phyloP scores from a whole-genome alignment of 2,113 vertebrate species.

The Struthio camelus region DNA sequence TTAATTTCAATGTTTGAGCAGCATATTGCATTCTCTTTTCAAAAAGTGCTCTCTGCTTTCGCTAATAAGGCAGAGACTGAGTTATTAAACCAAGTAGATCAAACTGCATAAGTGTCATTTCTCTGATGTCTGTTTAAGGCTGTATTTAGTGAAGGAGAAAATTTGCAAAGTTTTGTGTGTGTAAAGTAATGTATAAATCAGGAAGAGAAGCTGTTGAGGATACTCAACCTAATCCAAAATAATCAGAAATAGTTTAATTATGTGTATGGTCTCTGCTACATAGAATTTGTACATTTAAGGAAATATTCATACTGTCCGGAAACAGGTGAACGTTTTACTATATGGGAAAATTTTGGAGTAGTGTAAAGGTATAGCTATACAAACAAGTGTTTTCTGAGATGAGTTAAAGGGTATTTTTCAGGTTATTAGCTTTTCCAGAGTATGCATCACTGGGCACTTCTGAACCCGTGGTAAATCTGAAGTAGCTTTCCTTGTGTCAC shows the following conservation, averaged over 20 bases:
- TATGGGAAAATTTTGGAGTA: not conserved
- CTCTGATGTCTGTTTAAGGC: not conserved
- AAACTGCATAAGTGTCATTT: not conserved
- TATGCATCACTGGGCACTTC: not conserved
- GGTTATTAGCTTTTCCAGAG: not conserved
- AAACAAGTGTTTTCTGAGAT: not conserved
- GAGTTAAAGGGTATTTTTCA: not conserved
- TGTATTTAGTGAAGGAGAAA: not conserved
- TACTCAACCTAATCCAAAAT: not conserved
- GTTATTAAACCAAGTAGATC: not conserved
- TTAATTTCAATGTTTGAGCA: not conserved
- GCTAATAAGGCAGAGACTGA: not conserved
- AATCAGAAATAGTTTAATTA: not conserved
- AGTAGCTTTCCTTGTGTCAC: not conserved
- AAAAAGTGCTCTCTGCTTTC: not conserved
- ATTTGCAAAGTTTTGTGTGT: not conserved
- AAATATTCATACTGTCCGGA: not conserved
- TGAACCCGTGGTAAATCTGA: not conserved
- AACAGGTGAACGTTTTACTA: not conserved
- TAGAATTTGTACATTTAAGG: not conserved
- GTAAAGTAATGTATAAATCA: not conserved
- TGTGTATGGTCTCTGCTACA: not conserved
- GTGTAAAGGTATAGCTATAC: not conserved
- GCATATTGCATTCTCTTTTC: not conserved
- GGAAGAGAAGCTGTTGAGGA: not conserved